A percentile compares a stretch with the other conserved stretches of the same genome.
These are phyloP conservation scores for Hydra vulgaris DNA, from an alignment of 30 jellyfish, hydroid and myxozoan genomes.

Conservation along the genomic window DNA sequence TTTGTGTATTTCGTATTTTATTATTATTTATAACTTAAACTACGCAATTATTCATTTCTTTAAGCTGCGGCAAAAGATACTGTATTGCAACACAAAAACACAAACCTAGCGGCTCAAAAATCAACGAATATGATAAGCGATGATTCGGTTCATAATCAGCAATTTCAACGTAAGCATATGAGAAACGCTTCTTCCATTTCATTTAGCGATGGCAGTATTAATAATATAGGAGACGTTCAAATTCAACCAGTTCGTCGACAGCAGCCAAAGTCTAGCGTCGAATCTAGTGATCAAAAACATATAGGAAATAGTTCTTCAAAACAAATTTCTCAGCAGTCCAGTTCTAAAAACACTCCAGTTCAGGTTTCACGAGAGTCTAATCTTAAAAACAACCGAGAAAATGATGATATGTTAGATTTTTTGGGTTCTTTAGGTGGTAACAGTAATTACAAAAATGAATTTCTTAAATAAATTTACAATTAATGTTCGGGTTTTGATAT, in stretches of 20 bases:
- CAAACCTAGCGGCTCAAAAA: neutral
- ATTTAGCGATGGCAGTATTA: too few relatives aligned
- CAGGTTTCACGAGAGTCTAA: neutral
- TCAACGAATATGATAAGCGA: neutral
- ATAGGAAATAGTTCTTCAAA: neutral
- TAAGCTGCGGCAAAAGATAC: neutral
- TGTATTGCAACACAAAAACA: neutral
- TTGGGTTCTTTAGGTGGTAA: slow-evolving; percentile 12
- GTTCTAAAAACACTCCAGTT: neutral
- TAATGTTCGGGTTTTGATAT: too few relatives aligned
- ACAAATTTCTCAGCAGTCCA: neutral
- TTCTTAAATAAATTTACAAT: too few relatives aligned
- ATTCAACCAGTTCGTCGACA: neutral
- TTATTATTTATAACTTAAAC: too few relatives aligned
- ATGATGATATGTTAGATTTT: slow-evolving; percentile 5
- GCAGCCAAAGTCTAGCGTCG: neutral
- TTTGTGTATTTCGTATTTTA: neutral
- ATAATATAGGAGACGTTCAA: neutral
- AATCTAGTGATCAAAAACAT: neutral
- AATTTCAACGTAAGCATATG: too few relatives aligned
- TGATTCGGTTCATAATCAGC: too few relatives aligned
- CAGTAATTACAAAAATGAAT: neutral
- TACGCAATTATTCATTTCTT: neutral
- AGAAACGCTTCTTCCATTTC: too few relatives aligned
- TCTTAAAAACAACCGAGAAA: neutral